Evolutionary conservation across 2,113 vertebrate species (phyloP), one percentile per base, ranked within the genome.

Genomic region (Monopterus albus): DNA sequence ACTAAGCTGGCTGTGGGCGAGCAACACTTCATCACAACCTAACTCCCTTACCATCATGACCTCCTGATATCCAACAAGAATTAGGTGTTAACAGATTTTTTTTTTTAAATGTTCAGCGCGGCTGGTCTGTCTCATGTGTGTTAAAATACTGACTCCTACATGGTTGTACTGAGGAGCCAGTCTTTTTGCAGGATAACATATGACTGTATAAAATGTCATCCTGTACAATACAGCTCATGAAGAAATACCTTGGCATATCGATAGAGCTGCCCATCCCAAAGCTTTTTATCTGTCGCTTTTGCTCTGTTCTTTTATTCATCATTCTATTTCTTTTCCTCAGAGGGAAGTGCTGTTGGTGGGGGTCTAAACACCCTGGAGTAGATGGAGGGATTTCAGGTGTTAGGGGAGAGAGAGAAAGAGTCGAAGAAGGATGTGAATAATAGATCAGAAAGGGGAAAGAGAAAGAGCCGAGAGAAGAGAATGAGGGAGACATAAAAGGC

Each of bases 231-330:
- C 62, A 20, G 23, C 57, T 9, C 62, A 63, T 21, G 23, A 12
- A 83, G 74, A 63, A 61, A 70, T 38, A 69, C 39, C 51, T 72
- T 46, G 56, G 51, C 79, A 59, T 69, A 78, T 87, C 78, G 46
- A 74, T 46, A 61, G 73, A 80, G 67, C 65, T 29, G 39, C 57
- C 79, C 59, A 26, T 77, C 53, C 78, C 57, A 29, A 43, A 59
- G 82, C 75, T 79, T 80, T 80, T 84, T 78, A 82, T 90, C 81
- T 66, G 57, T 79, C 72, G 57, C 63, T 6, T n/a, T 60, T 12
- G 0, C 71, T 76, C 74, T 78, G 62, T 85, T 86, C 84, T 87
- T 88, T 87, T 88, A 86, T 88, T 87, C 80, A 84, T 83, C 78
- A 64, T 12, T 72, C 69, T 59, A 25, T 72, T 73, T 73, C 85